phyloP scores from a whole-genome alignment of 2,888 invertebrate species.

The Drosophila nigritarsus region DNA sequence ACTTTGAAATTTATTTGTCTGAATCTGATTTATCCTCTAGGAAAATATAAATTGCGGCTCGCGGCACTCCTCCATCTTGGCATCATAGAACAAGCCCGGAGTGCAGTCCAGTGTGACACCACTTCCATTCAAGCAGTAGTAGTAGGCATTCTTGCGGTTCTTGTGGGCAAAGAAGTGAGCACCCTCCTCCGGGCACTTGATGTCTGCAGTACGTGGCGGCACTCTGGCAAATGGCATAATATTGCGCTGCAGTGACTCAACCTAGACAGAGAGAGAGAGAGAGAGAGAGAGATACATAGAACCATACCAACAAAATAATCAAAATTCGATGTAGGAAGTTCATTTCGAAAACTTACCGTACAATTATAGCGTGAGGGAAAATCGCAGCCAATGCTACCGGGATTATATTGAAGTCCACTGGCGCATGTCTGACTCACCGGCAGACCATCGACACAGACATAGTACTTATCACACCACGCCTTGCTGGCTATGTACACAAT shows the following conservation, averaged over 20 bases:
- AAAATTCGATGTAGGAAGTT: neutral
- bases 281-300: too few relatives aligned
- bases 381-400: conserved; percentile 66
- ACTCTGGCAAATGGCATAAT: conserved; percentile 71
- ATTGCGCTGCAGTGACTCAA: conserved; percentile 68
- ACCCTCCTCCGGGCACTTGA: conserved; percentile 78
- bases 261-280: conserved; percentile 46
- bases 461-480: conserved; percentile 75
- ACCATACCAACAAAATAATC: neutral
- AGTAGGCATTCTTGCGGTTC: conserved; percentile 69
- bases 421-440: conserved; percentile 70
- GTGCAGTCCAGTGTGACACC: conserved; percentile 82
- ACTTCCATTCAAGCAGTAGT: conserved; percentile 80
- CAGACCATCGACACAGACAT: conserved; percentile 77
- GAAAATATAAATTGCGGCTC: conserved; percentile 59
- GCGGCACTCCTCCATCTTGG: conserved; percentile 71
- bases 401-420: conserved; percentile 75
- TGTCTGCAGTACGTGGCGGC: conserved; percentile 78
- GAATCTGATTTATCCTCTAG: conserved; percentile 31
- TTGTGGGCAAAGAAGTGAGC: conserved; percentile 73
- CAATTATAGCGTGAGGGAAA: conserved; percentile 73
- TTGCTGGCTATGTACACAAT: conserved; percentile 78
- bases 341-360: conserved; percentile 56
- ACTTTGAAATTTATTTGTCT: conserved; percentile 52
- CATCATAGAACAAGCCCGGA: conserved; percentile 82